Conservation (phyloP, 1,140 invertebrate species). For the Eubasilissa regina region DNA sequence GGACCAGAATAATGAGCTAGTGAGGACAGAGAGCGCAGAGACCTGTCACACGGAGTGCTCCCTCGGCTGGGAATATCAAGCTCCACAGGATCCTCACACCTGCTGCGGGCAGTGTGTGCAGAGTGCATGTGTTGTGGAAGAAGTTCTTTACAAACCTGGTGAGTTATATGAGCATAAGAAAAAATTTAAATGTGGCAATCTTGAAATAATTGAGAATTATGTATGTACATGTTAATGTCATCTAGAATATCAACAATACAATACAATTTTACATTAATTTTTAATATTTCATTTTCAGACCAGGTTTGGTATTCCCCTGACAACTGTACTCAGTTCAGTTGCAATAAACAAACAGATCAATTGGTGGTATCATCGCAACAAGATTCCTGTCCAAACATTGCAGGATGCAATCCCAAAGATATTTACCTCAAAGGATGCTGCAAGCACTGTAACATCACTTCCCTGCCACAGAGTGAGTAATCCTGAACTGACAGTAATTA, state of each 20-base stretch:
- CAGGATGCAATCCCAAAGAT: slow-evolving; percentile 72
- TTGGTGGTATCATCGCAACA: slow-evolving; percentile 72
- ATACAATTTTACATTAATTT: too few species aligned
- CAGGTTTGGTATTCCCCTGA: slow-evolving; percentile 77
- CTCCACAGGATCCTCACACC: slow-evolving; percentile 63
- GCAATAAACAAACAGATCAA: slow-evolving; percentile 69
- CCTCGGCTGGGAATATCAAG: slow-evolving; percentile 74
- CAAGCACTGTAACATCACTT: slow-evolving; percentile 74
- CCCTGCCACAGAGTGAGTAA: slow-evolving; percentile 68
- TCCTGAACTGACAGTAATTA: neutral
- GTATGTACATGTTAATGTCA: too few species aligned
- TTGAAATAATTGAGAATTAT: too few species aligned
- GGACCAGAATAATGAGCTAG: slow-evolving; percentile 68
- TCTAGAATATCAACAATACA: too few species aligned
- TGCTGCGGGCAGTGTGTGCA: slow-evolving; percentile 84
- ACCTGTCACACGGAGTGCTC: slow-evolving; percentile 73
- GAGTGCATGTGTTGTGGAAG: slow-evolving; percentile 76
- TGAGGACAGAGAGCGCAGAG: slow-evolving; percentile 70
- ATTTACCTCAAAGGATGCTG: slow-evolving; percentile 79
- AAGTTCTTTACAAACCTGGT: slow-evolving; percentile 71
- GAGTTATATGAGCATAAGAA: neutral
- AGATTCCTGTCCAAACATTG: slow-evolving; percentile 76
- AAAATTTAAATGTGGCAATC: neutral
- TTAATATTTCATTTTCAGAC: slow-evolving; percentile 59
- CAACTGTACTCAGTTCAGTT: slow-evolving; percentile 78